Evolutionary conservation across 2,113 vertebrate species (phyloP), one percentile per base, ranked within the genome.

Genomic region (Verasper variegatus): DNA sequence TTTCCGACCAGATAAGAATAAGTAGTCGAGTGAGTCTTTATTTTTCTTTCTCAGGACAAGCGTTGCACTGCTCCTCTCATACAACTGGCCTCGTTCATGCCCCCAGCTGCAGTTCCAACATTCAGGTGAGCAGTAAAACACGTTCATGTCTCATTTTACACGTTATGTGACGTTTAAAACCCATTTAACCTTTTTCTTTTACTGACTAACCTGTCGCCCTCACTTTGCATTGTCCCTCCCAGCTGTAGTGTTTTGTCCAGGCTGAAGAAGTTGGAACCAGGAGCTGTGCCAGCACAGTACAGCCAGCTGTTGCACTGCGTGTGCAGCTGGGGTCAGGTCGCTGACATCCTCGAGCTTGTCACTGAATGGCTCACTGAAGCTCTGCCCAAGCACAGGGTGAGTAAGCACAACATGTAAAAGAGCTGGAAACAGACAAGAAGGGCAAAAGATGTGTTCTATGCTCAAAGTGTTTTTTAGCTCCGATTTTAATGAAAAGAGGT

Each of bases 1-100:
- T 78, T 40, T 57, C 4, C 21, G 8, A 2, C 31, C 0, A 17
- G 15, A 49, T 17, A 3, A 49, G 1, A 64, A 42, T 1, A n/a
- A 31, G 1, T 27, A 1, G 56, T 12, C 15, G 21, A 58, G 14
- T 47, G 2, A 66, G 56, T 20, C 20, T 1, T 12, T 40, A 1
- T 31, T 65, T 80, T 52, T 87, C 14, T 71, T 63, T 76, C 60
- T 52, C 84, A 99, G 98, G 96, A 97, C 23, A 95, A 98, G 9
- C 95, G 94, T 54, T 97, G 96, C 57, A 87, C 76, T 11, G 91
- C 81, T 73, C 94, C 97, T 5, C 87, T 99, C 70, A 85, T 97
- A 42, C 94, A 96, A n/a, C 87, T 99, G 68, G 96, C 96, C 69
- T 98, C 97, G 35, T 94, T 97, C 55, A 91, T 99, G 93, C 96